Evolutionary conservation across 2,888 invertebrate genomes (phyloP), one percentile per base, ranked within the genome.

Genomic region (Pollenia griseotomentosa): DNA sequence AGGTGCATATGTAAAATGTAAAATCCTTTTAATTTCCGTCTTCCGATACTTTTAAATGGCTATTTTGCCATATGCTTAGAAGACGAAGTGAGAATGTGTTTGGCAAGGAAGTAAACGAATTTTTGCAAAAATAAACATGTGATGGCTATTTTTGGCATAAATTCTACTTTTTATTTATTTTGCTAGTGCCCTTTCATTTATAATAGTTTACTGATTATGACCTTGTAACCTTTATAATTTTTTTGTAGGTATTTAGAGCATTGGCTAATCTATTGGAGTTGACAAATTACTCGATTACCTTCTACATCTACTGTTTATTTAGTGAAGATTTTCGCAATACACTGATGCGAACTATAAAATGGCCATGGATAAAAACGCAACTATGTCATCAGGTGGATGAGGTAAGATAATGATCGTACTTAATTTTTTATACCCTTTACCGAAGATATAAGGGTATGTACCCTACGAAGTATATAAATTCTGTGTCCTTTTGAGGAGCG

Each of bases 301-400:
- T 97, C 94, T 96, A 96, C 92, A 96, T 97, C 86, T 97, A 97
- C 93, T 96, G 96, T 92, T 94, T 96, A 84, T 96, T 96, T 92
- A 96, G 96, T 88, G 96, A 96, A 90, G 96, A 96, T 90, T 97
- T 96, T 92, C 95, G 96, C 51, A 95, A 95, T 90, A 96, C 96
- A 0, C 93, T 96, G 87, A 93, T 96, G 88, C 94, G 95, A 46
- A 96, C 96, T n/a, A 92, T 96, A 86, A 94, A 94, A 87, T 95
- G 95, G 94, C 94, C 95, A 2, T 94, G 95, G 94, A 89, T 93
- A 4, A 91, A 91, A 86, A 86, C 90, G 23, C 91, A 92, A 86
- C 74, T 92, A 4, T 92, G 92, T 78, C 92, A 91, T 44, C 91
- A 92, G 81, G 90, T 90, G 44, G 92, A 93, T 89, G 93, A 93